Base-by-base conservation (phyloP, 2,797 vertebrate species). In the Columba guinea region DNA sequence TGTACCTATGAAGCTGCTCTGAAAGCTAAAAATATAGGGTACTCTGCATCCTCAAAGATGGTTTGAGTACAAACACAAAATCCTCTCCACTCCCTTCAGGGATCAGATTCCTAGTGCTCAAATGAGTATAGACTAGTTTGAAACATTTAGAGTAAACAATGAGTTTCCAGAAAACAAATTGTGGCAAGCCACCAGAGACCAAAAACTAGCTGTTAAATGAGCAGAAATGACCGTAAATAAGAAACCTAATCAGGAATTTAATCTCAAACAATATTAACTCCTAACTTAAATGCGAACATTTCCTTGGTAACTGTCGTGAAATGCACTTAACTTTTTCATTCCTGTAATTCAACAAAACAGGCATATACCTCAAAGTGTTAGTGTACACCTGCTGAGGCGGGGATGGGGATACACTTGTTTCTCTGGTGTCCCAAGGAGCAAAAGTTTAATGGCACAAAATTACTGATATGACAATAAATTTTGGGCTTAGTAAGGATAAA, bases 51-150 rank as follows among this genome's bases (percentile, higher is more conserved):
- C 55, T 75, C 28, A 65, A 22, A 78, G 28, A 34, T 9, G 4
- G n/a, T 39, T 56, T 60, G 17, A 87, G 24, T 26, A 46, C 44
- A 16, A 15, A 39, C 10, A 59, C 23, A 86, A 63, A 77, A 69
- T 44, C 11, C 44, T 65, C 21, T 67, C 19, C 4, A 4, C 32
- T 70, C 35, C 32, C 27, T 74, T 34, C 35, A 5, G 3, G 1
- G 6, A 69, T 39, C 24, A 2, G 0, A 32, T 74, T 52, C 28
- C 49, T n/a, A 60, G 9, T 16, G 87, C 21, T 85, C 82, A 80
- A 44, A 55, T 0, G 0, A 51, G 10, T 11, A 63, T 7, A 41
- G 27, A 63, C 18, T 51, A 49, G 24, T 17, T 8, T 56, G 22
- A 35, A 93, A 84, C 8, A 28, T 44, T 69, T 44, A 35, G 70